Conservation (phyloP, 2,888 invertebrate genomes). For the Euspilapteryx auroguttella region DNA sequence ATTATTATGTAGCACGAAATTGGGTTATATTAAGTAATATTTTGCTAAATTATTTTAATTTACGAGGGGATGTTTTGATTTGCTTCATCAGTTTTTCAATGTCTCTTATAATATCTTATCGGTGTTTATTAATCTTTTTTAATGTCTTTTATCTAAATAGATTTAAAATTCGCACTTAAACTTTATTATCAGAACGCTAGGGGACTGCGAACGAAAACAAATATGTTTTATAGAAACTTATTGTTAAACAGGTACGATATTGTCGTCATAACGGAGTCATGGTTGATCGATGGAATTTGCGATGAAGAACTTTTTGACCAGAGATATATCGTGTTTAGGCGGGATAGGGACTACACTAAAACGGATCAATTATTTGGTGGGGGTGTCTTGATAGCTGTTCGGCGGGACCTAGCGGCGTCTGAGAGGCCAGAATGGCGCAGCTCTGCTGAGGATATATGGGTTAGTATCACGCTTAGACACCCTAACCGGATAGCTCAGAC, state of each 20-base stretch:
- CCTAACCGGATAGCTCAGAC: too few species aligned
- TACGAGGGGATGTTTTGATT: too few species aligned
- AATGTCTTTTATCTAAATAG: not conserved
- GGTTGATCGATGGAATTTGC: slow-evolving; percentile 6
- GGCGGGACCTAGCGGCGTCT: not conserved
- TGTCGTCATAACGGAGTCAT: slow-evolving; percentile 8
- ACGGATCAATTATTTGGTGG: not conserved
- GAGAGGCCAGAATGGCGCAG: not conserved
- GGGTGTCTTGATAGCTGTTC: not conserved
- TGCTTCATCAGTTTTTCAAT: too few species aligned
- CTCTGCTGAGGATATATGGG: not conserved
- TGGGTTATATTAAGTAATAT: too few species aligned
- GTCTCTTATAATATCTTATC: too few species aligned
- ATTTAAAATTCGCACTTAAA: not conserved
- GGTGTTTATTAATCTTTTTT: not conserved
- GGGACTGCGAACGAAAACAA: slow-evolving; percentile 8
- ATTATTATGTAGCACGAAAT: too few species aligned
- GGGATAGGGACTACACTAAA: slow-evolving; percentile 1
- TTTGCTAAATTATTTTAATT: too few species aligned
- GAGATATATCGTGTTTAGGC: slow-evolving; percentile 6
- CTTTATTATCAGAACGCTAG: slow-evolving; percentile 9
- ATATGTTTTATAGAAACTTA: slow-evolving; percentile 6
- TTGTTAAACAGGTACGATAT: slow-evolving; percentile 7
- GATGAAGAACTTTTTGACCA: slow-evolving; percentile 7
- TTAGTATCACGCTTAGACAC: not conserved